These are phyloP conservation scores for Sorex maritimensis DNA, from an alignment of 2,797 vertebrate genomes.

Conservation along the genomic window DNA sequence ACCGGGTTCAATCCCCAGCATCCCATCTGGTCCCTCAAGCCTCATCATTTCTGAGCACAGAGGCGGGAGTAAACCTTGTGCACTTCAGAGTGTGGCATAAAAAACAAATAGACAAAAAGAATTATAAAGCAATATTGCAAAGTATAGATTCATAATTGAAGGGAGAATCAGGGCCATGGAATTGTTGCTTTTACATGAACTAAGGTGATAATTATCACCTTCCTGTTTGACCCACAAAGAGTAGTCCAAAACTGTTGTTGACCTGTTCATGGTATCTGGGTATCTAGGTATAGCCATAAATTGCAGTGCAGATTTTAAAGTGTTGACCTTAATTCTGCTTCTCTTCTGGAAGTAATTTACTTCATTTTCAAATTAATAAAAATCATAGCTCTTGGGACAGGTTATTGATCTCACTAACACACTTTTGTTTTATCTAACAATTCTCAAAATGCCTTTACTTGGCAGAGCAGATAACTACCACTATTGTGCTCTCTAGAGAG, in stretches of 20 bases:
- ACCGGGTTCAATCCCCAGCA: too few relatives aligned
- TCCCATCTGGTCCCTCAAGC: too few relatives aligned
- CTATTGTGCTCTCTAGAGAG: slow-evolving; percentile 17
- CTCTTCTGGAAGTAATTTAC: slow-evolving; percentile 63
- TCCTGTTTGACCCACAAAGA: slow-evolving; percentile 30
- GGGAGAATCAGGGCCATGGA: not conserved
- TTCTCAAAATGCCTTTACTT: slow-evolving; percentile 54
- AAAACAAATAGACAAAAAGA: not conserved
- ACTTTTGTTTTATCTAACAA: slow-evolving; percentile 51
- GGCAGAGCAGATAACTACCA: slow-evolving; percentile 31
- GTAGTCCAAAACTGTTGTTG: not conserved
- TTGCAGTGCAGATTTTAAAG: not conserved
- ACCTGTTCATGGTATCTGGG: not conserved
- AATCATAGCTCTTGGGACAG: slow-evolving; percentile 8
- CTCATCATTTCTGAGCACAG: too few relatives aligned
- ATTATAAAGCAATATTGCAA: not conserved
- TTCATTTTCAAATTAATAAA: slow-evolving; percentile 71
- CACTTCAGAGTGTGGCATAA: not conserved
- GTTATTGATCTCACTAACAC: slow-evolving; percentile 58
- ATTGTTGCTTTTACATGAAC: not conserved
- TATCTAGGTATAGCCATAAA: not conserved
- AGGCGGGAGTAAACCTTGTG: too few relatives aligned
- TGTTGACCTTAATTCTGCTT: slow-evolving; percentile 59
- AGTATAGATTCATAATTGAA: not conserved
- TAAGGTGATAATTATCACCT: not conserved